Base-by-base conservation (phyloP, 2,888 invertebrate genomes). In the Erebia aethiops region DNA sequence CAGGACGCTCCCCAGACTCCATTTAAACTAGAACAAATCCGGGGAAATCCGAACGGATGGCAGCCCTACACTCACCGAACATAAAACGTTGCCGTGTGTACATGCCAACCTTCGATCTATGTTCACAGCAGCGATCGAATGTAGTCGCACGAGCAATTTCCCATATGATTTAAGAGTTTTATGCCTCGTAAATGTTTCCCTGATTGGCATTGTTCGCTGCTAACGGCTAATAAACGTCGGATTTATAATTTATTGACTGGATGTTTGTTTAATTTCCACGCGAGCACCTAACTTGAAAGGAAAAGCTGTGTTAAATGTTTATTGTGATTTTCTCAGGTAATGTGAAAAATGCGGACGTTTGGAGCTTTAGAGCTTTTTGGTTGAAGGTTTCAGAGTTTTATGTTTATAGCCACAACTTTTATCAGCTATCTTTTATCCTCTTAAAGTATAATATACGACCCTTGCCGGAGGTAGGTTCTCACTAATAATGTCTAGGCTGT, bases 201-300 rank as follows among this genome's bases (percentile, higher is more conserved):
- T 83, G 79, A 84, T 84, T 83, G 79, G 78, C 70, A 83, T 85
- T 86, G 84, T 86, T 83, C 78, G 71, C 64, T 57, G 8, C 61
- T 62, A 62, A 69, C 57, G 63, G 49, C 57, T 56, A 43, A 72
- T 78, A 75, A 77, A 76, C 54, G 63, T 74, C 64, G 14, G 58
- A 69, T 67, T 61, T 60, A 18, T 58, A 18, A 68, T 74, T 74
- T 67, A 67, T 67, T 67, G 13, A 1, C 67, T 57, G 46, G 26
- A 60, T 57, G 67, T 60, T 67, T 58, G 57, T 58, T 67, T 67
- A 46, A 57, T 67, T 49, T 58, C 18, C 21, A 14, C 58, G 14
- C 26, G 67, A 16, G 57, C 52, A 41, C 41, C 43, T 56, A 4
- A 64, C 51, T 52, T 51, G 64, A 52, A 52, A 52, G 51, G 35